These are phyloP conservation scores for Atrina japonica DNA, from an alignment of 2,888 invertebrate genomes.

Conservation along the genomic window DNA sequence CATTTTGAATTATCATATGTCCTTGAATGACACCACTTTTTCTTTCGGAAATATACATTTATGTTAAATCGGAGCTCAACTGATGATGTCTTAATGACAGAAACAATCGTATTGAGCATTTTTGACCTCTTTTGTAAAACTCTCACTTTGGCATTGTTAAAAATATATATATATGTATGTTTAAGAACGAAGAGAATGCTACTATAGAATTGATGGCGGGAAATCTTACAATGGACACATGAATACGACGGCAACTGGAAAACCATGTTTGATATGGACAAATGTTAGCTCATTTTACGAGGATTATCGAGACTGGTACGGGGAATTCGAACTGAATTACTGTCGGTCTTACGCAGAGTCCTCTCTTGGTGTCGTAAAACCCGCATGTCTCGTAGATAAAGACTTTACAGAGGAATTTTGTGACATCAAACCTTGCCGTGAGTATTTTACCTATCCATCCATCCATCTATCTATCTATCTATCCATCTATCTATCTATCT, in stretches of 20 bases:
- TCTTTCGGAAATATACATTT: too few species aligned
- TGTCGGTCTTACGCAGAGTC: slow-evolving; percentile 35
- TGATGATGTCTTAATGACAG: too few species aligned
- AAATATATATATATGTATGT: too few species aligned
- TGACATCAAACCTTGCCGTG: slow-evolving; percentile 45
- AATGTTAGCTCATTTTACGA: slow-evolving; percentile 5
- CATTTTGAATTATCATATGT: too few species aligned
- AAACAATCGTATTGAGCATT: too few species aligned
- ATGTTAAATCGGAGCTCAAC: too few species aligned
- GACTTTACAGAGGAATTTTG: slow-evolving; percentile 21
- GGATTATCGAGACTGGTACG: slow-evolving; percentile 24
- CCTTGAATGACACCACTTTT: too few species aligned
- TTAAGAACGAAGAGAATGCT: slow-evolving; percentile 45
- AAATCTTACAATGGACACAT: slow-evolving; percentile 44
- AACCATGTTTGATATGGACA: slow-evolving; percentile 41
- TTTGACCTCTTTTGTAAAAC: too few species aligned
- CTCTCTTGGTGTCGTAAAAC: not conserved
- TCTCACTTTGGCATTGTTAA: too few species aligned
- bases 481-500: too few species aligned
- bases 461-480: too few species aligned
- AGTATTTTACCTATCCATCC: too few species aligned
- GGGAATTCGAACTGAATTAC: slow-evolving; percentile 44
- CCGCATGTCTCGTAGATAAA: slow-evolving; percentile 32
- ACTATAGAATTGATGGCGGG: slow-evolving; percentile 40
- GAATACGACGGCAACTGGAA: slow-evolving; percentile 35